Percentiles rank a stretch among this genome's conserved stretches.
Evolutionary conservation across 2,888 invertebrate species (phyloP).

Genomic region (Scaptodrosophila latifasciaeformis): DNA sequence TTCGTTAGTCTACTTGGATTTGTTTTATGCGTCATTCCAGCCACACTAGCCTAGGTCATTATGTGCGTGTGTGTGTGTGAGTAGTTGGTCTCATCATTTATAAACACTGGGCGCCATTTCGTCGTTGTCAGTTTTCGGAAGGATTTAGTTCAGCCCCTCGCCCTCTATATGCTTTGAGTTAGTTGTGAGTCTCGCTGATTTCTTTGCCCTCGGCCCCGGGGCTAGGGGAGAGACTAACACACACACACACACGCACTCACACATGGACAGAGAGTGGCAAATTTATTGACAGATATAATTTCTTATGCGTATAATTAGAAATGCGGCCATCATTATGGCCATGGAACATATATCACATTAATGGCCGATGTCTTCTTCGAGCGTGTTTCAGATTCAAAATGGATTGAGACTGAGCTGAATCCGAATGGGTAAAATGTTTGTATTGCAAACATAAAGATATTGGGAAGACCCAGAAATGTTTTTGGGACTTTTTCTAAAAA

Average conservation of each 20-base stretch:
- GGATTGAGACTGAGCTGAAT: slow-evolving; percentile 34
- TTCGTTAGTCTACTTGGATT: slow-evolving; percentile 43
- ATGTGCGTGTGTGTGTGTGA: slow-evolving; percentile 35
- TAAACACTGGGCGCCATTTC: slow-evolving; percentile 61
- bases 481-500: no score
- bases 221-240: background rate
- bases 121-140: slow-evolving; percentile 58
- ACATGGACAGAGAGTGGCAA: no score
- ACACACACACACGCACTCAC: no score
- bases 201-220: slow-evolving; percentile 35
- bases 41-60: slow-evolving; percentile 55
- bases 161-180: slow-evolving; percentile 47
- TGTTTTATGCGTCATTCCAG: slow-evolving; percentile 58
- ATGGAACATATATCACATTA: slow-evolving; percentile 59
- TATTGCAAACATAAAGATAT: no score
- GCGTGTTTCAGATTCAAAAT: no score
- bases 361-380: slow-evolving; percentile 56
- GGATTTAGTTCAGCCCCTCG: slow-evolving; percentile 49
- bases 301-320: slow-evolving; percentile 69
- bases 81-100: slow-evolving; percentile 62
- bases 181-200: slow-evolving; percentile 64
- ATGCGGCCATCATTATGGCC: slow-evolving; percentile 66
- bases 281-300: slow-evolving; percentile 71
- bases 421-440: no score
- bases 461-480: no score